phyloP scores from a whole-genome alignment of 2,113 vertebrate genomes.

The Serranochromis macrocephalus region DNA sequence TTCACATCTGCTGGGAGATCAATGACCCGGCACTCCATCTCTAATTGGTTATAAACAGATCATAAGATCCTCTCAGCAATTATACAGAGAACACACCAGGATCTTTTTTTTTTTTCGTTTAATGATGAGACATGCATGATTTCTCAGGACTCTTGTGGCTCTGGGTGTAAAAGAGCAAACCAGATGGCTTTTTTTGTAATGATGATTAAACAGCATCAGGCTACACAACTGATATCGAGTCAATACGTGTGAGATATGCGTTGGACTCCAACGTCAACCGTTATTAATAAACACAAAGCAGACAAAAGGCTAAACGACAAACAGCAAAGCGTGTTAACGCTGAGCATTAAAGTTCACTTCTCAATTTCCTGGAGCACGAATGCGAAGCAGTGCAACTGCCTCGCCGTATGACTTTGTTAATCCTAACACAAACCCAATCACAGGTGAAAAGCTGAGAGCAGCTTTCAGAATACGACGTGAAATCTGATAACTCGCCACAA shows the following conservation, averaged over 20 bases:
- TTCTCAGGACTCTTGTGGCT: background rate
- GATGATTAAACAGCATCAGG: background rate
- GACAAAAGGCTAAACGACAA: background rate
- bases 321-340: background rate
- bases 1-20: conserved; percentile 46
- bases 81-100: background rate
- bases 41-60: conserved; percentile 51
- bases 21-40: conserved; percentile 27
- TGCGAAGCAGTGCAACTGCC: background rate
- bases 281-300: background rate
- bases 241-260: background rate
- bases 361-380: background rate
- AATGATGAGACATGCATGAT: background rate
- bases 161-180: background rate
- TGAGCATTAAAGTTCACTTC: background rate
- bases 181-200: background rate
- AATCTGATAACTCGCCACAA: background rate
- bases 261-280: accelerated
- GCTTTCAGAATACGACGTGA: background rate
- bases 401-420: background rate
- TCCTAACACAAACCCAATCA: background rate
- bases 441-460: background rate
- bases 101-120: background rate
- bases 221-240: background rate
- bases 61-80: conserved; percentile 14